phyloP scores from a whole-genome alignment of 2,797 vertebrate genomes.

The Catostomus latipinnis region DNA sequence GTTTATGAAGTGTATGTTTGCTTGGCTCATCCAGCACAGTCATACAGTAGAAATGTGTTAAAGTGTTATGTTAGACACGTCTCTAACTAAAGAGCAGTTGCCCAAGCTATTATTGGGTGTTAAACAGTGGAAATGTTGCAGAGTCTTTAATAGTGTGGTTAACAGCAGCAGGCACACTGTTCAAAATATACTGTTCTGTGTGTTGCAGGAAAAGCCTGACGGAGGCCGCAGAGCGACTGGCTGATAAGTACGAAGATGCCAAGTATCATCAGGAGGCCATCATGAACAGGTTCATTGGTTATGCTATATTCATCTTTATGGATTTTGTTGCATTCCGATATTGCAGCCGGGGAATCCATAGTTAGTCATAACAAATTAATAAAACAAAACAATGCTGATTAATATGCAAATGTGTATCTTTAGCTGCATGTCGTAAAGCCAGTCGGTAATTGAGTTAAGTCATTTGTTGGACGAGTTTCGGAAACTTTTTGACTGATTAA shows the following conservation, averaged over 20 bases:
- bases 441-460: no score
- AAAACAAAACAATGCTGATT: no score
- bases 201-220: slow-evolving; percentile 81
- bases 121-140: no score
- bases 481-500: no score
- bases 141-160: not conserved
- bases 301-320: not conserved
- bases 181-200: not conserved
- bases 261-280: slow-evolving; percentile 92
- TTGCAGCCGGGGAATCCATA: no score
- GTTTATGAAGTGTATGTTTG: not conserved
- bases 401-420: no score
- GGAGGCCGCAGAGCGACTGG: slow-evolving; percentile 89
- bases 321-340: not conserved
- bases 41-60: not conserved
- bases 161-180: not conserved
- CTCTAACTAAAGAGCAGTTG: no score
- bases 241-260: slow-evolving; percentile 93
- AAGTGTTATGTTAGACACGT: no score
- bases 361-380: no score
- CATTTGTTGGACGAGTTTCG: no score
- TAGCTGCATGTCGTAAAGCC: no score
- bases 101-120: no score
- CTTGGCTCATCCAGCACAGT: not conserved
- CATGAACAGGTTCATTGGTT: slow-evolving; percentile 78